phyloP scores from a whole-genome alignment of 1,140 invertebrate genomes.

The Solenopsis invicta region DNA sequence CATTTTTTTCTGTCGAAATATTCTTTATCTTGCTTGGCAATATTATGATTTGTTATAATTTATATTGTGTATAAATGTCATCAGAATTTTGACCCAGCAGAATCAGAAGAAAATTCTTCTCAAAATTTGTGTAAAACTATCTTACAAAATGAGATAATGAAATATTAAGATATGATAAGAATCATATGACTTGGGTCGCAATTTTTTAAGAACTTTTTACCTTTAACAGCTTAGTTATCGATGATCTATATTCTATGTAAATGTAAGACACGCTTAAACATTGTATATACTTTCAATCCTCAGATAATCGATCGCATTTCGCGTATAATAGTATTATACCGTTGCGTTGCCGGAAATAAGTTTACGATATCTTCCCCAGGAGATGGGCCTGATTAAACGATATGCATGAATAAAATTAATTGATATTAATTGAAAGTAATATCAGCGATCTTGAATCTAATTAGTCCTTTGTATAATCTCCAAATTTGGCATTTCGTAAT shows the following conservation, averaged over 20 bases:
- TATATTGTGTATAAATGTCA: neutral
- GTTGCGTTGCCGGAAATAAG: constrained; percentile 6
- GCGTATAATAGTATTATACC: constrained; percentile 36
- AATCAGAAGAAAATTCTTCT: neutral
- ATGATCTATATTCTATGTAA: constrained; percentile 33
- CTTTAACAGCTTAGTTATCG: neutral
- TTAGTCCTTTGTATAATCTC: neutral
- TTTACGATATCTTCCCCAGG: constrained; percentile 7
- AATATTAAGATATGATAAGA: constrained; percentile 8
- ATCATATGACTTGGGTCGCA: neutral
- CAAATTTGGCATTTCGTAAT: neutral
- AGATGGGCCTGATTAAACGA: neutral
- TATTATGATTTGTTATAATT: neutral
- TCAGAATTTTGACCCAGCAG: neutral
- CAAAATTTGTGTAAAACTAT: neutral
- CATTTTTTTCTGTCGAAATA: neutral
- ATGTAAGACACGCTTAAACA: constrained; percentile 14
- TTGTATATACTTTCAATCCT: constrained; percentile 15
- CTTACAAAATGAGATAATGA: neutral
- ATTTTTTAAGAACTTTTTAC: neutral
- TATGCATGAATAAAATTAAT: constrained; percentile 27
- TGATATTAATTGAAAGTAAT: constrained; percentile 10
- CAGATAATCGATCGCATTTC: constrained; percentile 40
- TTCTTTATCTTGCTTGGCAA: neutral
- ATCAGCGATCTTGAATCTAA: neutral